Conservation (phyloP, 2,797 vertebrate species). For the Eurystomus glaucurus region DNA sequence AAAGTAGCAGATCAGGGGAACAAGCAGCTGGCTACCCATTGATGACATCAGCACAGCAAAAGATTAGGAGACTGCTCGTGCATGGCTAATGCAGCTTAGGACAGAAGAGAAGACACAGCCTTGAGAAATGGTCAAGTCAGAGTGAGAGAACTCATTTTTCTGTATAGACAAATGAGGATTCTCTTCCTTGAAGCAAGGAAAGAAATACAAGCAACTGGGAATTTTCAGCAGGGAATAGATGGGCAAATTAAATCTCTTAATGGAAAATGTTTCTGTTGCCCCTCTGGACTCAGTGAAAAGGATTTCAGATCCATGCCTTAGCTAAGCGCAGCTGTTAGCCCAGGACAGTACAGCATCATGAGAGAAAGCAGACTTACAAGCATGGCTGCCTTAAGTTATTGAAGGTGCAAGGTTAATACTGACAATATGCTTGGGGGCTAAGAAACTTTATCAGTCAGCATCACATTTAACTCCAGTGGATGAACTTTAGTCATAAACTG, state of each 20-base stretch:
- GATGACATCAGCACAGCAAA: not conserved
- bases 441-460: not conserved
- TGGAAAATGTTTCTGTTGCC: not conserved
- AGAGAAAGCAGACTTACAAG: not conserved
- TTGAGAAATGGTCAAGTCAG: not conserved
- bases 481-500: not conserved
- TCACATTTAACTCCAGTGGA: not conserved
- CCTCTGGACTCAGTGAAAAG: not conserved
- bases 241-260: not conserved
- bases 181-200: not conserved
- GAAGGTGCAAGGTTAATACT: not conserved
- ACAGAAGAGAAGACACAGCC: not conserved
- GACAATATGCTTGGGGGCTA: not conserved
- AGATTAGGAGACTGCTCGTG: fast-evolving
- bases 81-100: not conserved
- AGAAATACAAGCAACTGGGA: not conserved
- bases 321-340: not conserved
- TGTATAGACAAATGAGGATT: not conserved
- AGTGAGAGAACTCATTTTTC: not conserved
- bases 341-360: not conserved
- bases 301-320: not conserved
- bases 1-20: not conserved
- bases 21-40: fast-evolving
- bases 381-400: not conserved
- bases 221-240: not conserved